Base-by-base conservation (phyloP, 2,888 invertebrate genomes). In the Aplocera efformata region DNA sequence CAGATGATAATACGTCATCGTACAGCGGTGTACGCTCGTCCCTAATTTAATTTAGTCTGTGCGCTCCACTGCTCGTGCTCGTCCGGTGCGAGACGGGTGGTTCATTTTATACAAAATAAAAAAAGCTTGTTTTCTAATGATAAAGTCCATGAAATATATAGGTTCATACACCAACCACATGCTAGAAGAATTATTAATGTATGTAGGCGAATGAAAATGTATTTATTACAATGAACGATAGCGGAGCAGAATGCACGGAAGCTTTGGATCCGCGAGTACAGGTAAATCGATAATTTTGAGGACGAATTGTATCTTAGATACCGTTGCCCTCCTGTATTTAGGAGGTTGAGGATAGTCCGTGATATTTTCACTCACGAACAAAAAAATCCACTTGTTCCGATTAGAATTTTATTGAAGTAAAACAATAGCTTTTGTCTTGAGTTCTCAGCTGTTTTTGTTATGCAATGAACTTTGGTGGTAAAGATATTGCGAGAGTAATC, bases 241-340 rank as follows among this genome's bases (percentile, higher is more conserved):
- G 84, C 84, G 84, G 86, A 46, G 81, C 86, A 39, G 90, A 91
- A 77, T 88, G 86, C 76, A 88, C 90, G 66, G 94, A 94, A 89
- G 91, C 93, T 54, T 92, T 95, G 70, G 94, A 95, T 89, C 94
- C 94, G 40, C 89, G 94, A 77, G 94, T 95, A 67, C 94, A 95
- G 91, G 93, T 93, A 68, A 79, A 83, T 79, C 79, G 61, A 79
- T 79, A 76, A 61, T 73, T 67, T 70, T 70, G 53, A 65, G 57
- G 56, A 52, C 45, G 55, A 51, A 47, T 35, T 46, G 3, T 5
- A 11, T 8, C 22, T 35, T 42, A 29, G 24, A 40, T 22, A 46
- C 11, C 29, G 7, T 26, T 27, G 23, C 10, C n/a, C 7, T 11
- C 10, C 30, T 26, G 39, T 38, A 20, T 30, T 3, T 34, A 3